Evolutionary conservation across 2,888 invertebrate genomes (phyloP).

Genomic region (Brachylomia viminalis): DNA sequence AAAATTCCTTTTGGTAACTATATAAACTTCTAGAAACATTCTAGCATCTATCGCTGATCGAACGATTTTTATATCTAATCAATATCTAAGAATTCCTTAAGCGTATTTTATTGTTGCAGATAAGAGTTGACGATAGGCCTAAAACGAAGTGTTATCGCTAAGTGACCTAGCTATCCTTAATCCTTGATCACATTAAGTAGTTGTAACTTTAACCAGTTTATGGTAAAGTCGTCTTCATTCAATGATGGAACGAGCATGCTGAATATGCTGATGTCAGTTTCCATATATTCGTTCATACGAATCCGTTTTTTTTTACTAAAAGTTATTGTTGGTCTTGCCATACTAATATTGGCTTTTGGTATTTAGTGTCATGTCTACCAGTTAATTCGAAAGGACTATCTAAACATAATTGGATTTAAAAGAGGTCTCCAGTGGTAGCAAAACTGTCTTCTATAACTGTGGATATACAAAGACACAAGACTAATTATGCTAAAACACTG

Average conservation of each 20-base stretch:
- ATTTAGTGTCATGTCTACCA: too few species aligned
- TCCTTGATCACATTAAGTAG: conserved; percentile 1
- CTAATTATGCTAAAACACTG: neutral
- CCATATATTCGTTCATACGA: too few species aligned
- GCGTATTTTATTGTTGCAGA: conserved; percentile 22
- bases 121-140: conserved; percentile 33
- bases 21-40: conserved; percentile 28
- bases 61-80: conserved; percentile 46
- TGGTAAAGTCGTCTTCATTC: neutral
- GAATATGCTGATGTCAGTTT: too few species aligned
- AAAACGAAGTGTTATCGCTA: conserved; percentile 2
- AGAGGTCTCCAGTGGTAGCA: too few species aligned
- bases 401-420: too few species aligned
- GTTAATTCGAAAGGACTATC: too few species aligned
- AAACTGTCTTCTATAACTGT: too few species aligned
- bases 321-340: too few species aligned
- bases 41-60: conserved; percentile 27
- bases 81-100: conserved; percentile 28
- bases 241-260: neutral
- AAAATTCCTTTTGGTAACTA: conserved; percentile 11
- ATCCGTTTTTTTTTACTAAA: too few species aligned
- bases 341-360: too few species aligned
- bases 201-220: neutral
- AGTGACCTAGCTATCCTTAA: conserved; percentile 34
- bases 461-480: too few species aligned